A percentile compares a stretch with the other conserved stretches of the same genome.
phyloP scores from a whole-genome alignment of 2,113 vertebrate genomes.

The Panurus biarmicus region DNA sequence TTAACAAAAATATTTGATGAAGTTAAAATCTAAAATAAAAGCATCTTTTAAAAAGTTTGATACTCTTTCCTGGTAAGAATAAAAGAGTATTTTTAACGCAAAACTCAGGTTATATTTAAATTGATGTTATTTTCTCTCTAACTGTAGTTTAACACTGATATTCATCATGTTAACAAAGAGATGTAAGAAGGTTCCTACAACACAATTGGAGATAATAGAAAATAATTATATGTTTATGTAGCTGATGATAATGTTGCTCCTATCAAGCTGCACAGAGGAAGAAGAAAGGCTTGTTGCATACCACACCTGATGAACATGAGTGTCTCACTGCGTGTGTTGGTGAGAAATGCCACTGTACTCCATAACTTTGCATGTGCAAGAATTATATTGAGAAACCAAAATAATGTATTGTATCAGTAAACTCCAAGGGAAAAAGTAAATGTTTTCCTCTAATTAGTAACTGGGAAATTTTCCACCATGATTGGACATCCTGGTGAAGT shows the following conservation, averaged over 20 bases:
- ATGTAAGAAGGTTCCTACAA: not conserved
- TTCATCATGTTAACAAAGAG: not conserved
- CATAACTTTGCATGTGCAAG: not conserved
- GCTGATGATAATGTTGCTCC: not conserved
- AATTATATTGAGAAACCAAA: not conserved
- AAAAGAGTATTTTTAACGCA: not conserved
- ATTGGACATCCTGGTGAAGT: not conserved
- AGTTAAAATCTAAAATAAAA: not conserved
- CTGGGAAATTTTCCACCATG: not conserved
- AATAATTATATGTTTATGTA: slow-evolving; percentile 30
- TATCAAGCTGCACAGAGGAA: not conserved
- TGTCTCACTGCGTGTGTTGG: not conserved
- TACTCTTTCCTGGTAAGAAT: not conserved
- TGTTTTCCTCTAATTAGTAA: not conserved
- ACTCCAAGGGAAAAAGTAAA: not conserved
- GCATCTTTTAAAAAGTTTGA: not conserved
- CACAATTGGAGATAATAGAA: slow-evolving; percentile 8
- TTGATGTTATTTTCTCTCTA: not conserved
- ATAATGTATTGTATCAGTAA: not conserved
- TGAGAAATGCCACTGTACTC: not conserved
- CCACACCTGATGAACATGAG: not conserved
- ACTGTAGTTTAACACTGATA: not conserved
- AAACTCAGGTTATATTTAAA: not conserved
- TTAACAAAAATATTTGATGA: not conserved
- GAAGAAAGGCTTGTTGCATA: not conserved